Evolutionary conservation across 2,888 invertebrate genomes (phyloP).

Genomic region (Eupithecia pulchellata): DNA sequence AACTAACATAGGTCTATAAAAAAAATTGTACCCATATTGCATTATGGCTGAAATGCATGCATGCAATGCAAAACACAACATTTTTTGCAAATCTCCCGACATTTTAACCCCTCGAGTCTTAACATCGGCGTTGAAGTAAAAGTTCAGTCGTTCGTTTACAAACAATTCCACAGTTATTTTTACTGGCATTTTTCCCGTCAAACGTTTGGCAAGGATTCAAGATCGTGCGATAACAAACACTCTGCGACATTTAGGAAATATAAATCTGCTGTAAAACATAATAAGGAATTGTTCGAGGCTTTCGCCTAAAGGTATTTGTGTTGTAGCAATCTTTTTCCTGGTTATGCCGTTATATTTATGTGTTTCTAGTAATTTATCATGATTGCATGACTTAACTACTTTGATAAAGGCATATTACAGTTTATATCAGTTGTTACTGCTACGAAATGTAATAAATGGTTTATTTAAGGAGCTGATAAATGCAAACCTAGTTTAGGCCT

Average conservation of each 20-base stretch:
- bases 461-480: background rate
- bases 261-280: conserved; percentile 4
- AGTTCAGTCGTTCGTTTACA: conserved; percentile 12
- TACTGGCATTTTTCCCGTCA: conserved; percentile 21
- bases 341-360: background rate
- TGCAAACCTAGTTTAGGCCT: background rate
- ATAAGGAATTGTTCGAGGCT: background rate
- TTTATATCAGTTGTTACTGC: background rate
- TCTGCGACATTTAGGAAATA: conserved; percentile 14
- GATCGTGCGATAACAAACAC: conserved; percentile 22
- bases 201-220: conserved; percentile 32
- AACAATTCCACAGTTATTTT: conserved; percentile 25
- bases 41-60: background rate
- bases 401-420: background rate
- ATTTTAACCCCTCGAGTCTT: background rate
- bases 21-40: background rate
- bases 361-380: background rate
- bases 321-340: background rate
- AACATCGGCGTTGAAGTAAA: background rate
- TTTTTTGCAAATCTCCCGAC: background rate
- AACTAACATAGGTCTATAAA: background rate
- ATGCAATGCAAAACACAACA: background rate
- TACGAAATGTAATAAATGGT: background rate
- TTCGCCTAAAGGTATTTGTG: background rate
- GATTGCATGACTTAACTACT: background rate